These are phyloP conservation scores for Camponotus fellah DNA, from an alignment of 2,888 invertebrate species.

Conservation along the genomic window DNA sequence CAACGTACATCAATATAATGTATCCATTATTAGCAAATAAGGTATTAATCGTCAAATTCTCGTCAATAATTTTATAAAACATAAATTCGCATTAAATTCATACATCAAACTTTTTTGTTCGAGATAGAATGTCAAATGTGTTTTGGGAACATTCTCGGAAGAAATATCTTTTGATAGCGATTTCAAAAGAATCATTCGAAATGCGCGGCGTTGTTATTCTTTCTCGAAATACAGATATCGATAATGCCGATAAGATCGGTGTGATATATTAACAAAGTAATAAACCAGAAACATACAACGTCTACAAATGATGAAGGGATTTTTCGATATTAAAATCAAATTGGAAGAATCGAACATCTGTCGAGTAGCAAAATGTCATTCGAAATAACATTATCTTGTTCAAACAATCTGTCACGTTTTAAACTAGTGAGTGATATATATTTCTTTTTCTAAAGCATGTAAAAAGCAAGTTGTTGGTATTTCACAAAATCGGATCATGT, in stretches of 20 bases:
- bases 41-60: neutral
- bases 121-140: neutral
- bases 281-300: conserved; percentile 25
- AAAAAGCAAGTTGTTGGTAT: neutral
- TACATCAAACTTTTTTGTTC: neutral
- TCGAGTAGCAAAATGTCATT: neutral
- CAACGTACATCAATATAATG: neutral
- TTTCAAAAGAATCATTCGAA: neutral
- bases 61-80: neutral
- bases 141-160: neutral
- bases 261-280: conserved; percentile 11
- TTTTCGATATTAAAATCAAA: neutral
- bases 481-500: neutral
- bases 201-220: neutral
- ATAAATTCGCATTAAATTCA: neutral
- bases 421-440: neutral
- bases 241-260: neutral
- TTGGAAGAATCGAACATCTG: neutral
- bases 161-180: neutral
- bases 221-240: conserved; percentile 11
- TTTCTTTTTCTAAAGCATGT: neutral
- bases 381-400: neutral
- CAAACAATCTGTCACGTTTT: neutral
- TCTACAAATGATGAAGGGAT: neutral
- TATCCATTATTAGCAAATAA: neutral